These are phyloP conservation scores for Metacarcinus magister DNA, from an alignment of 2,888 invertebrate species.

Conservation along the genomic window DNA sequence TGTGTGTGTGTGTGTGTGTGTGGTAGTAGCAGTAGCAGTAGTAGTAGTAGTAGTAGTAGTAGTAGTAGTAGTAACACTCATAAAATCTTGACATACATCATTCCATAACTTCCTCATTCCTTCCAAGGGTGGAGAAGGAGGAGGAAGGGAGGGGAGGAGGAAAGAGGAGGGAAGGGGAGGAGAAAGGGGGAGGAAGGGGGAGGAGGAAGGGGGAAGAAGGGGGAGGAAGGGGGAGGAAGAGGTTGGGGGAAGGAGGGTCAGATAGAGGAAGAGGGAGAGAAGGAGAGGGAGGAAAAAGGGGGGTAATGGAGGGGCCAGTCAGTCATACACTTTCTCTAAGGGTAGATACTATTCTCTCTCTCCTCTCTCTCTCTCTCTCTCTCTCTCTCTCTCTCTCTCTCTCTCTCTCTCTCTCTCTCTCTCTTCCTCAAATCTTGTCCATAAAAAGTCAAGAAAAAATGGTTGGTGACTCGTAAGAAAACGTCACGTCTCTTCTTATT, in stretches of 20 bases:
- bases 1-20: neutral
- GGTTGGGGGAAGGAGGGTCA: neutral
- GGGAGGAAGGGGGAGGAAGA: neutral
- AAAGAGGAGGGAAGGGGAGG: neutral
- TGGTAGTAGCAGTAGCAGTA: neutral
- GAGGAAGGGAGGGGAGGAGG: neutral
- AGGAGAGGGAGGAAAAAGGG: neutral
- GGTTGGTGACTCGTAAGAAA: neutral
- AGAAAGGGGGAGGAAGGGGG: neutral
- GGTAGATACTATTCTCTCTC: neutral
- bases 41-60: neutral
- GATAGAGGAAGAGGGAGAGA: neutral
- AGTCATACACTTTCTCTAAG: constrained; percentile 22
- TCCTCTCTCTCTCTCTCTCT: constrained; percentile 48
- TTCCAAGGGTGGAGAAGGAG: neutral
- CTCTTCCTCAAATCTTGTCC: neutral
- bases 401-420: too few species aligned
- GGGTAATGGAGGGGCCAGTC: neutral
- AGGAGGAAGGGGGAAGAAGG: neutral
- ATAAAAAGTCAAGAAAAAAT: neutral
- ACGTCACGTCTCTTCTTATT: neutral
- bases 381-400: constrained; percentile 20
- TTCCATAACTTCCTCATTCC: neutral
- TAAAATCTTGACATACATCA: neutral
- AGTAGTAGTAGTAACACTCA: neutral